Percentiles rank a stretch among this genome's conserved stretches.
Conservation (phyloP, 2,888 invertebrate genomes). For the Deilephila porcellus region DNA sequence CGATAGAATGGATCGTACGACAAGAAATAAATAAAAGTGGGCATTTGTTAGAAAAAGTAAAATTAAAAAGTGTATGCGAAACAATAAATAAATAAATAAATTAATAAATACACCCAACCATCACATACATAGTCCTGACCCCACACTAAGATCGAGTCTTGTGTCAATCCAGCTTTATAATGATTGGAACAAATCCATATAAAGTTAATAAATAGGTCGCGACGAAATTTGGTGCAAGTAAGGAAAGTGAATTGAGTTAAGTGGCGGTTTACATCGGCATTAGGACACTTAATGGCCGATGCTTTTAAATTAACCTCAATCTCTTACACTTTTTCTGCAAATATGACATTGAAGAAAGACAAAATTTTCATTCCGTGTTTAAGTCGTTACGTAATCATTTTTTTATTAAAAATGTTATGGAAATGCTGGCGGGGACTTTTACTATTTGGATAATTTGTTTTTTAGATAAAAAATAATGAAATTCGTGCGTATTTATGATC, state of each 20-base stretch:
- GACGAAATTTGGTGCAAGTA: not conserved
- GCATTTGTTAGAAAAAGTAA: no score
- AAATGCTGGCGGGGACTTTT: no score
- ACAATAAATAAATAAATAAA: no score
- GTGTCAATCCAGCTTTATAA: not conserved
- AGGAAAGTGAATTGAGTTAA: conserved; percentile 9
- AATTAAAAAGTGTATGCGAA: no score
- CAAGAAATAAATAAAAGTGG: no score
- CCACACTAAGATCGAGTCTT: no score
- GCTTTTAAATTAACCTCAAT: conserved; percentile 14
- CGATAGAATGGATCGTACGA: no score
- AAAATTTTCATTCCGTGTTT: not conserved
- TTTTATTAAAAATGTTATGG: not conserved
- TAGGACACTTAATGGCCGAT: conserved; percentile 12
- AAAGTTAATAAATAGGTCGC: not conserved
- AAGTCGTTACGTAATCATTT: not conserved
- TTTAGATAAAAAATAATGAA: no score
- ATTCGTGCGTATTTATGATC: no score
- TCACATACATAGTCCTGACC: no score
- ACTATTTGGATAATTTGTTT: no score
- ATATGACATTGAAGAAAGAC: not conserved
- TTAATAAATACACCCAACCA: no score
- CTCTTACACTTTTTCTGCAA: not conserved
- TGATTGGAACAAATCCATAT: not conserved
- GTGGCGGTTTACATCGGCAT: conserved; percentile 7